Evolutionary conservation across 2,113 vertebrate species (phyloP).

Genomic region (Salminus brasiliensis): DNA sequence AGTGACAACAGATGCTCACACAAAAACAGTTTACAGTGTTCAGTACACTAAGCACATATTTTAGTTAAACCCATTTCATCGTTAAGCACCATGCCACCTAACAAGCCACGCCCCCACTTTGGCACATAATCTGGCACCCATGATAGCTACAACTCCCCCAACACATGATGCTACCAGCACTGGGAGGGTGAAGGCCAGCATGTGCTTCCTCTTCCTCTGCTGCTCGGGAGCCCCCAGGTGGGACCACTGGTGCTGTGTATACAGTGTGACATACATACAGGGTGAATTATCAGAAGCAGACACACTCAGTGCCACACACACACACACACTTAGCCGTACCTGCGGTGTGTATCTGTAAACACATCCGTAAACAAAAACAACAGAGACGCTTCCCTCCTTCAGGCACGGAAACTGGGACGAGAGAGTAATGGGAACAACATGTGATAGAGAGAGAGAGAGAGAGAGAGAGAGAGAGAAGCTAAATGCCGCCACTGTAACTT

Average conservation of each 20-base stretch:
- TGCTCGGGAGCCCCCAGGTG: no score
- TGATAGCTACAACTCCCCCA: no score
- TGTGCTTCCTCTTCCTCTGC: no score
- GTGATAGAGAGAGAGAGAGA: neutral
- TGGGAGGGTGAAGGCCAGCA: no score
- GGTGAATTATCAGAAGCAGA: neutral
- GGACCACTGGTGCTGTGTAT: neutral
- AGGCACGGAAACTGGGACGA: neutral
- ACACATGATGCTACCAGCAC: no score
- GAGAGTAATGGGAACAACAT: conserved; percentile 2
- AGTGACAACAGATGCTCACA: no score
- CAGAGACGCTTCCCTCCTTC: neutral
- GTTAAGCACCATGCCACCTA: no score
- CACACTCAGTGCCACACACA: neutral
- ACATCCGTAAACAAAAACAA: neutral
- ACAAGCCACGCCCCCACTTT: no score
- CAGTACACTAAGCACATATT: no score
- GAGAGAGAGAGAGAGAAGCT: neutral
- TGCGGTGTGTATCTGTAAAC: neutral
- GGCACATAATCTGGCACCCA: no score
- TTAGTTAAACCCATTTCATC: no score
- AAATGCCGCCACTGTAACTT: neutral
- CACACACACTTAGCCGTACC: neutral
- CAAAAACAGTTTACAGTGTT: no score
- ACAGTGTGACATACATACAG: neutral